Conservation (phyloP, 2,797 vertebrate genomes). For the Rhinogobio ventralis region DNA sequence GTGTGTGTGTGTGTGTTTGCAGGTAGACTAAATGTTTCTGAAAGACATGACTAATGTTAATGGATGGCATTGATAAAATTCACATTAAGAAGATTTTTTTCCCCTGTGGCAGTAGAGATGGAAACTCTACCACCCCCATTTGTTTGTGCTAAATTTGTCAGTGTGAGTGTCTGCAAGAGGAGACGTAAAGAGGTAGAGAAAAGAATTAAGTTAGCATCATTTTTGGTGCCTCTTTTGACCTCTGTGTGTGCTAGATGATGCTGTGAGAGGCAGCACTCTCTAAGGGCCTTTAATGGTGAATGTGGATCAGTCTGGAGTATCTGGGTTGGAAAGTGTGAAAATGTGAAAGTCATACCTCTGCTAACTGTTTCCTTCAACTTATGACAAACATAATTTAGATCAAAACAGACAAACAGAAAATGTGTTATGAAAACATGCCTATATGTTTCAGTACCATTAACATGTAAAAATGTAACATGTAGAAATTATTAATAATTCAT, state of each 20-base stretch:
- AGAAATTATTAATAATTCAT: not conserved
- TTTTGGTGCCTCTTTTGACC: conserved; percentile 46
- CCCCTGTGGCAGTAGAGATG: not conserved
- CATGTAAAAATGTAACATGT: not conserved
- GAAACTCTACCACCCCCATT: not conserved
- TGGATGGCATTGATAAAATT: conserved; percentile 65
- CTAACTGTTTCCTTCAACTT: conserved; percentile 18
- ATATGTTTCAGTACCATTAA: not conserved
- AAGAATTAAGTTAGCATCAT: conserved; percentile 1
- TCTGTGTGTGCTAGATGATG: conserved; percentile 28
- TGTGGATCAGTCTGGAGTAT: conserved; percentile 37
- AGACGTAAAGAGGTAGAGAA: not conserved
- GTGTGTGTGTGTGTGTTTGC: not conserved
- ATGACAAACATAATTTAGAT: conserved; percentile 36
- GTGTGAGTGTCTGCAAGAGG: conserved; percentile 19
- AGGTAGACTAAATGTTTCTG: conserved; percentile 56
- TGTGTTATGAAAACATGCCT: not conserved
- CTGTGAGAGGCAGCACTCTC: conserved; percentile 28
- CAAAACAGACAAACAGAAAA: conserved; percentile 12
- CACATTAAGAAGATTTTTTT: not conserved
- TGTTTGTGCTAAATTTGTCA: conserved; percentile 15
- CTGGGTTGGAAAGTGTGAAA: conserved; percentile 35
- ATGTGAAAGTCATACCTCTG: conserved; percentile 34
- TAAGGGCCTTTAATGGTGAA: conserved; percentile 36
- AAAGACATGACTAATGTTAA: conserved; percentile 64